Percentiles rank a stretch among this genome's conserved stretches.
These are phyloP conservation scores for Koerneria pararmatus DNA, from an alignment of 2,888 invertebrate genomes.

Conservation along the genomic window DNA sequence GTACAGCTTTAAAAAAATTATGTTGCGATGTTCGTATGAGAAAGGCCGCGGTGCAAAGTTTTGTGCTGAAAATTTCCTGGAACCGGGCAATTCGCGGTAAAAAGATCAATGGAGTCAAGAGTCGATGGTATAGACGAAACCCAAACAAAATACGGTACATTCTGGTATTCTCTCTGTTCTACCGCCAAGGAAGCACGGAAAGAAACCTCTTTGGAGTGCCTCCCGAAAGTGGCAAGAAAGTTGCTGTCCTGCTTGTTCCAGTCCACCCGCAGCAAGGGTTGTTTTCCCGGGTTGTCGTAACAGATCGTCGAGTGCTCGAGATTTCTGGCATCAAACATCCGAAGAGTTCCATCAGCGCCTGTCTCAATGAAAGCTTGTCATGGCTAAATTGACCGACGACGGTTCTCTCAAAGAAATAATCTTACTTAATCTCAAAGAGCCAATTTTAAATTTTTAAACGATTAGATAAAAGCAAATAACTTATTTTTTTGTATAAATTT, in stretches of 20 bases:
- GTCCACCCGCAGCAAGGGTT: slow-evolving; percentile 86
- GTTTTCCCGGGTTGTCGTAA: slow-evolving; percentile 90
- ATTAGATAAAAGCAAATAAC: background rate
- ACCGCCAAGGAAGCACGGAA: too few relatives aligned
- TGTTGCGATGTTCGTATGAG: too few relatives aligned
- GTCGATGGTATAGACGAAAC: too few relatives aligned
- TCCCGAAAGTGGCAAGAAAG: slow-evolving; percentile 97
- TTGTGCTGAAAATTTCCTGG: too few relatives aligned
- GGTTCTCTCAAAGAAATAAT: too few relatives aligned
- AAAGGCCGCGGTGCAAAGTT: too few relatives aligned
- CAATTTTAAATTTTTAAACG: slow-evolving; percentile 5
- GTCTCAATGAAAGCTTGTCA: background rate
- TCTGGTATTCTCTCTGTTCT: too few relatives aligned
- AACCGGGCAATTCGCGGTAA: too few relatives aligned
- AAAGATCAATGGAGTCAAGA: too few relatives aligned
- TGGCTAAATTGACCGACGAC: background rate
- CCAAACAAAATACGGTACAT: too few relatives aligned
- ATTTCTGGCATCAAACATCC: slow-evolving; percentile 96
- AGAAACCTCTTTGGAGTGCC: slow-evolving; percentile 97
- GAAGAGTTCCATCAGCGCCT: slow-evolving; percentile 92
- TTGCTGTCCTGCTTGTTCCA: slow-evolving; percentile 99
- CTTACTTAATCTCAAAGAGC: too few relatives aligned
- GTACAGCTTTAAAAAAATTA: too few relatives aligned
- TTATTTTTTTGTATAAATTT: background rate
- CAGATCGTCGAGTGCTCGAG: slow-evolving; percentile 99